Base-by-base conservation (phyloP, 2,113 vertebrate species). In the Rhinolophus sinicus region DNA sequence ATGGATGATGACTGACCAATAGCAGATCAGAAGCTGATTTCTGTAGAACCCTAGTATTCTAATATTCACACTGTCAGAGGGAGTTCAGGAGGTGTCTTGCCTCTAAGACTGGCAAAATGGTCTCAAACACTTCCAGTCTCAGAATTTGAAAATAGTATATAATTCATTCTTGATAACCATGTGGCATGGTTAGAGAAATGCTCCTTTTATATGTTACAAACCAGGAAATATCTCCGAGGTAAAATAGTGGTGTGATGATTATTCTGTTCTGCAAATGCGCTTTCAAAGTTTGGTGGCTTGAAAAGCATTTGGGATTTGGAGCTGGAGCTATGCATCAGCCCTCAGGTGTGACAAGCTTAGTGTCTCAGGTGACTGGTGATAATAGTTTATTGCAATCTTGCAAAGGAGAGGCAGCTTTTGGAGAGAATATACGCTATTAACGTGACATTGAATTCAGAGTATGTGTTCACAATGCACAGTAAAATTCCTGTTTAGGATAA, bases 101-200 rank as follows among this genome's bases (percentile, higher is more conserved):
- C 19, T n/a, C 82, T 75, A 44, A 44, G 73, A 93, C 13, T 69
- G 47, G 14, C 15, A 90, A 88, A 16, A 28, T 76, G 18, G 8
- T 69, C 30, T 67, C n/a, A 35, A 18, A 93, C 40, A 77, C 3
- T 73, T 69, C 56, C 28, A 88, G 76, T 38, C 9, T 58, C 64
- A n/a, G 40, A 58, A 76, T 75, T 40, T 93, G 81, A 83, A 77
- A 91, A 91, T 35, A 21, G 87, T 21, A 10, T 4, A 26, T 8
- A 58, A 80, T 38, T 84, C 19, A 75, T 75, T 95, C n/a, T 62
- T 67, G 54, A 64, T 10, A 77, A 94, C 28, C 22, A 58, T 52
- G 91, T 82, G 78, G 22, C 65, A 54, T 73, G 1, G 62, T 85
- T 88, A 64, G 82, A 94, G 35, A 93, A 97, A 90, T 87, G 21